Evolutionary conservation across 2,113 vertebrate species (phyloP).

Genomic region (Trogon surrucura): DNA sequence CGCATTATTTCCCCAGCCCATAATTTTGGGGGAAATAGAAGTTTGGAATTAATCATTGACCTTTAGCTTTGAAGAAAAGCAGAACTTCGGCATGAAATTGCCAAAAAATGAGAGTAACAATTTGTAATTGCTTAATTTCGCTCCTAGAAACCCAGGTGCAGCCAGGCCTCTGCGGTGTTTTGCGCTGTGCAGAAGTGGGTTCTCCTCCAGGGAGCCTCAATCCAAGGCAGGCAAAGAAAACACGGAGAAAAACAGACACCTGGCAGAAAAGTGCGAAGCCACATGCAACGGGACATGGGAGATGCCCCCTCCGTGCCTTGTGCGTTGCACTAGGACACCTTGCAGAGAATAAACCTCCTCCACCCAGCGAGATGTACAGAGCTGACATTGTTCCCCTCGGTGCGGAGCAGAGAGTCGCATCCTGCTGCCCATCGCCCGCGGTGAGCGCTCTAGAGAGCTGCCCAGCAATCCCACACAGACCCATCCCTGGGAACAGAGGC

Average conservation of each 20-base stretch:
- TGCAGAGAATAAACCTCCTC: not conserved
- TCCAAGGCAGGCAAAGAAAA: slow-evolving; percentile 31
- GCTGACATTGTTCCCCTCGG: not conserved
- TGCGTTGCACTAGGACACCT: not conserved
- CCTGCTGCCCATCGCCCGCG: not conserved
- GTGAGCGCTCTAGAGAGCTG: not conserved
- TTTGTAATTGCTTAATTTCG: slow-evolving; percentile 39
- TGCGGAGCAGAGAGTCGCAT: not conserved
- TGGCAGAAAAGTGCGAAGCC: not conserved
- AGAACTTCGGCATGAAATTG: slow-evolving; percentile 38
- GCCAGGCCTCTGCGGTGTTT: not conserved
- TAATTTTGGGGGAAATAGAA: not conserved
- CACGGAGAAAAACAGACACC: not conserved
- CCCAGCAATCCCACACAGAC: not conserved
- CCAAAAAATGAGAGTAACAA: slow-evolving; percentile 20
- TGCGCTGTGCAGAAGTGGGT: not conserved
- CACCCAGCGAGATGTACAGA: not conserved
- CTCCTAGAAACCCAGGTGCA: slow-evolving; percentile 54
- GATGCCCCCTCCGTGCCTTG: not conserved
- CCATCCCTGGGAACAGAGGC: accelerated
- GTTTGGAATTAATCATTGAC: slow-evolving; percentile 40
- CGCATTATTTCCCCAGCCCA: slow-evolving; percentile 9
- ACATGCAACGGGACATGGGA: accelerated
- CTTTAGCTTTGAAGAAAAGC: slow-evolving; percentile 55
- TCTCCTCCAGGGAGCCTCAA: slow-evolving; percentile 24